These are phyloP conservation scores for Poecile montanus DNA, from an alignment of 2,797 vertebrate species.

Conservation along the genomic window DNA sequence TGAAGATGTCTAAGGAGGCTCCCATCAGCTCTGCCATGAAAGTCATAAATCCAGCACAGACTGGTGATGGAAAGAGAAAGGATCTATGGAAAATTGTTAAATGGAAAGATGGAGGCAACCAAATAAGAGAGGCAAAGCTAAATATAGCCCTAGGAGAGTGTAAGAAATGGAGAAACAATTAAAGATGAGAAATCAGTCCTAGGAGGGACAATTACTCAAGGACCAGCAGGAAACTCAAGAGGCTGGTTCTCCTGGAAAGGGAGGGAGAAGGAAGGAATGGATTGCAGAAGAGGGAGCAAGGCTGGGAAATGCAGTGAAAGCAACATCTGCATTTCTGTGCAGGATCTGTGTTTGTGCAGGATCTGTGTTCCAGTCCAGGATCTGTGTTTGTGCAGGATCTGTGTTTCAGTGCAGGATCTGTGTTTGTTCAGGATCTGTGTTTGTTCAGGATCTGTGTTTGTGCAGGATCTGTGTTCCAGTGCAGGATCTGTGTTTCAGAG, in stretches of 20 bases:
- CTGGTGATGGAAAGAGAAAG: neutral
- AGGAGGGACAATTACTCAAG: neutral
- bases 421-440: too few species aligned
- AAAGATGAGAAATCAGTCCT: neutral
- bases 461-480: neutral
- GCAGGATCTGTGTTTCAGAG: neutral
- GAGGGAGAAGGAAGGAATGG: neutral
- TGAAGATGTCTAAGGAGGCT: neutral
- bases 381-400: accelerated
- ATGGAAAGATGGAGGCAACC: neutral
- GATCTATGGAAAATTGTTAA: neutral
- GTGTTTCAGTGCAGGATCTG: neutral
- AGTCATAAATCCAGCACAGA: neutral
- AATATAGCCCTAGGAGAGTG: neutral
- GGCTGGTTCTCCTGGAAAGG: neutral
- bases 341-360: neutral
- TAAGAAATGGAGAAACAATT: neutral
- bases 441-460: neutral
- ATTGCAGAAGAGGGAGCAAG: neutral
- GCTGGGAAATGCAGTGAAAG: neutral
- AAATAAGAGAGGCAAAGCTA: neutral
- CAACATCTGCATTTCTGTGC: neutral
- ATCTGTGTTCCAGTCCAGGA: neutral
- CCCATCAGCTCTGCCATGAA: neutral
- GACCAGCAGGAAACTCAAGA: neutral